phyloP scores from a whole-genome alignment of 2,113 vertebrate species.

The Calypte anna region DNA sequence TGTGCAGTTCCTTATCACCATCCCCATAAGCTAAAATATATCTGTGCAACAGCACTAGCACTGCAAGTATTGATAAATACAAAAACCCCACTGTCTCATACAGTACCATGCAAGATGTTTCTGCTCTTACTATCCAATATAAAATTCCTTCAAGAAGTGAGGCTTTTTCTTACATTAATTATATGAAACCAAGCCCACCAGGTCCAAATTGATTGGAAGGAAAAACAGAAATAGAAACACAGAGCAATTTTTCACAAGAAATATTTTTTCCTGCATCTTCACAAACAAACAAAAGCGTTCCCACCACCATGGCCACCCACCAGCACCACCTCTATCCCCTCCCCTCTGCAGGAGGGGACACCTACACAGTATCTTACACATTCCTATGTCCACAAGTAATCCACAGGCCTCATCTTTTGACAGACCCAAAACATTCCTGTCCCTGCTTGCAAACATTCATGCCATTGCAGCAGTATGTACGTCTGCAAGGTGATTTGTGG shows the following conservation, averaged over 20 bases:
- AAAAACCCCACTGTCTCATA: background rate
- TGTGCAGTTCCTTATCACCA: rapidly evolving
- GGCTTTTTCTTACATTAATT: background rate
- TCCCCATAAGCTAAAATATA: background rate
- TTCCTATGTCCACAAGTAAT: background rate
- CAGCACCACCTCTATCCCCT: background rate
- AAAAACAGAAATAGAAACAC: background rate
- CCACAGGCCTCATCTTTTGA: background rate
- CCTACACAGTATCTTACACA: background rate
- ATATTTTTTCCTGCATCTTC: background rate
- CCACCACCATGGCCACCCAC: background rate
- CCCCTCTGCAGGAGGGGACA: background rate
- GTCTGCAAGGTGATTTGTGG: background rate
- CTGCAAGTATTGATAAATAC: background rate
- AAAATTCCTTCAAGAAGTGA: background rate
- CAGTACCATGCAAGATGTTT: background rate
- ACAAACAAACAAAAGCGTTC: background rate
- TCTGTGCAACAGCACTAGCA: background rate
- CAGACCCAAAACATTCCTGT: background rate
- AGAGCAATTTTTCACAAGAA: background rate
- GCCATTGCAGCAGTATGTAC: background rate
- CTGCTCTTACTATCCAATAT: background rate
- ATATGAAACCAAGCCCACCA: background rate
- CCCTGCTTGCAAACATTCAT: background rate
- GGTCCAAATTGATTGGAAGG: background rate